phyloP scores from a whole-genome alignment of 1,140 invertebrate species.

The Hypsibius dujardini region DNA sequence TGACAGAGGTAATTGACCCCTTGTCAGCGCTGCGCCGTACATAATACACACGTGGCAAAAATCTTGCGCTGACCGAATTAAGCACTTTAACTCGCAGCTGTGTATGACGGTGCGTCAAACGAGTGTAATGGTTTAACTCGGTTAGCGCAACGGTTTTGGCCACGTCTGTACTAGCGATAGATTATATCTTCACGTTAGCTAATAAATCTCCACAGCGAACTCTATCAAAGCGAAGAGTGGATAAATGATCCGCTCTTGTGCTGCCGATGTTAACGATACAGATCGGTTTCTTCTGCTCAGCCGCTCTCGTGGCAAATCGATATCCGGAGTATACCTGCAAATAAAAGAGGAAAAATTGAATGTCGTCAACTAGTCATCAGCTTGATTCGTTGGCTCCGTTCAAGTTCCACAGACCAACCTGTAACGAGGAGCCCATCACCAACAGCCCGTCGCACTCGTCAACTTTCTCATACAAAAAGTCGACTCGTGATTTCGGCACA shows the following conservation, averaged over 20 bases:
- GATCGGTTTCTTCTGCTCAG: slow-evolving; percentile 50
- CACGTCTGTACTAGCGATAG: too few species aligned
- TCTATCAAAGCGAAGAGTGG: slow-evolving; percentile 45
- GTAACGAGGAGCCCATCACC: slow-evolving; percentile 71
- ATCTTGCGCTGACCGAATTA: too few species aligned
- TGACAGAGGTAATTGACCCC: too few species aligned
- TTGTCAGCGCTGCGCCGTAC: too few species aligned
- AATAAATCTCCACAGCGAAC: slow-evolving; percentile 32
- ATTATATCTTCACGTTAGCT: slow-evolving; percentile 16
- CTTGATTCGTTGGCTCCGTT: not conserved
- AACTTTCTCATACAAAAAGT: slow-evolving; percentile 47
- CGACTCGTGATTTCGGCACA: slow-evolving; percentile 51
- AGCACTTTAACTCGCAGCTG: too few species aligned
- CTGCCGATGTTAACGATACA: slow-evolving; percentile 75
- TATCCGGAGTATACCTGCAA: slow-evolving; percentile 44
- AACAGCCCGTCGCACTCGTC: slow-evolving; percentile 53
- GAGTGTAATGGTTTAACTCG: too few species aligned
- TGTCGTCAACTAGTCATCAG: too few species aligned
- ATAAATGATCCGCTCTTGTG: slow-evolving; percentile 65
- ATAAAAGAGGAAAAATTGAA: not conserved
- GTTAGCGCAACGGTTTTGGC: too few species aligned
- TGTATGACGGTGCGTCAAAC: too few species aligned
- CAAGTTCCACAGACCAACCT: slow-evolving; percentile 50
- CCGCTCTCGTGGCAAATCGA: slow-evolving; percentile 60
- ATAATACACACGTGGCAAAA: too few species aligned